Evolutionary conservation across 2,113 vertebrate species (phyloP), one percentile per base, ranked within the genome.

Genomic region (Hystrix cristata): DNA sequence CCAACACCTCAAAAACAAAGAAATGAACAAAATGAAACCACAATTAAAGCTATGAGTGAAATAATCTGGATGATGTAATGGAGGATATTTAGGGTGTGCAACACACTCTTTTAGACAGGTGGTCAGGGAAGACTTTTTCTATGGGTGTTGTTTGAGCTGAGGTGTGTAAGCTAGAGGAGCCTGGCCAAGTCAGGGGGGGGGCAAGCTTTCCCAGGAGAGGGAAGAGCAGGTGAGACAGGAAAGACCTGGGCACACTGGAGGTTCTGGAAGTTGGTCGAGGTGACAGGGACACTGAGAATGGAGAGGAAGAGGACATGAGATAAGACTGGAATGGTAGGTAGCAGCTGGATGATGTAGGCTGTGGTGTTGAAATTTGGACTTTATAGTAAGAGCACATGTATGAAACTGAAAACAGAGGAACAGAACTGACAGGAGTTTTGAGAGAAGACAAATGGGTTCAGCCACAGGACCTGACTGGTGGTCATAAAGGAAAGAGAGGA

Each of bases 331-430:
- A 65, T 15, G 16, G 18, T 3, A 64, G 72, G 1, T 34, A 69
- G 53, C 46, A 16, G 1, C 19, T 57, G 72, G 83, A 67, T 29
- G 29, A 51, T 11, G 7, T 10, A 31, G 59, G n/a, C 38, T 4
- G 8, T 31, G 51, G 71, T 34, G 38, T 64, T 86, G 53, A 74
- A 91, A 79, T 81, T 29, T 64, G 31, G 14, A 79, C 43, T 84
- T 90, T 57, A 15, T 43, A 31, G 3, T 74, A 81, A 83, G 38
- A 91, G 67, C 59, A 82, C 88, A 81, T 21, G 46, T 29, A n/a
- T 65, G 90, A 60, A 90, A 92, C 46, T 53, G 43, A 79, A 94
- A 76, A 87, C 3, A 67, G 14, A 71, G 60, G 83, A 87, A 72
- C 3, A 57, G 19, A 88, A 51, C 62, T 94, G 38, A 38, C 13